Evolutionary conservation across 1,140 invertebrate genomes (phyloP).

Genomic region (Drosophila mojavensis): DNA sequence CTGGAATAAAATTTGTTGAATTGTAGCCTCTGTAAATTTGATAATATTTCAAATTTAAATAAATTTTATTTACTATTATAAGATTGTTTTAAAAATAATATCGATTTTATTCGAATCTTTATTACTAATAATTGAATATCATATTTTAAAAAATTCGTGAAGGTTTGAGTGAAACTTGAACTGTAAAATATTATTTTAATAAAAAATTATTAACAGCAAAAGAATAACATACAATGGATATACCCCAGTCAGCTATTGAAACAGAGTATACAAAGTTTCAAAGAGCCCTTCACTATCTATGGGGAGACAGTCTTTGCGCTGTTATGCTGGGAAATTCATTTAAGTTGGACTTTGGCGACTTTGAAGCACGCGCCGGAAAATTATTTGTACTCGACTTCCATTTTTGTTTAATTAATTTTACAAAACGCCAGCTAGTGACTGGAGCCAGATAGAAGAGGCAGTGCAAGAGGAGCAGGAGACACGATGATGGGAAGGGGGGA

Average conservation of each 20-base stretch:
- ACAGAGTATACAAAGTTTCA: conserved; percentile 9
- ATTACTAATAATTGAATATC: too few species aligned
- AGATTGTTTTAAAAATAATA: too few species aligned
- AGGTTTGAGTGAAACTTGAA: too few species aligned
- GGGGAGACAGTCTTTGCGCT: background rate
- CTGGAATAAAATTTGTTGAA: too few species aligned
- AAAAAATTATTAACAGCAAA: too few species aligned
- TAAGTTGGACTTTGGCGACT: conserved; percentile 69
- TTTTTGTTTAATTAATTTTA: conserved; percentile 83
- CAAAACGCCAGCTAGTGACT: conserved; percentile 50
- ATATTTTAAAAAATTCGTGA: too few species aligned
- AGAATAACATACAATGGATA: background rate
- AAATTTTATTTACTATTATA: too few species aligned
- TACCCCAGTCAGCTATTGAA: background rate
- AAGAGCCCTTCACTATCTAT: conserved; percentile 2
- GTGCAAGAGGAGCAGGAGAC: background rate
- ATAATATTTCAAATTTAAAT: too few species aligned
- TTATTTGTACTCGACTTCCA: conserved; percentile 77
- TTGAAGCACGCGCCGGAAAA: conserved; percentile 67
- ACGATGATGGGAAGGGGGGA: background rate
- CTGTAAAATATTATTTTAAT: too few species aligned
- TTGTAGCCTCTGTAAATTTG: too few species aligned
- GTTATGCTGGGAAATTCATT: conserved; percentile 65
- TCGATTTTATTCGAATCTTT: too few species aligned
- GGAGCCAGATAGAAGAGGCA: conserved; percentile 1